Evolutionary conservation across 2,113 vertebrate genomes (phyloP).

Genomic region (Craseonycteris thonglongyai): DNA sequence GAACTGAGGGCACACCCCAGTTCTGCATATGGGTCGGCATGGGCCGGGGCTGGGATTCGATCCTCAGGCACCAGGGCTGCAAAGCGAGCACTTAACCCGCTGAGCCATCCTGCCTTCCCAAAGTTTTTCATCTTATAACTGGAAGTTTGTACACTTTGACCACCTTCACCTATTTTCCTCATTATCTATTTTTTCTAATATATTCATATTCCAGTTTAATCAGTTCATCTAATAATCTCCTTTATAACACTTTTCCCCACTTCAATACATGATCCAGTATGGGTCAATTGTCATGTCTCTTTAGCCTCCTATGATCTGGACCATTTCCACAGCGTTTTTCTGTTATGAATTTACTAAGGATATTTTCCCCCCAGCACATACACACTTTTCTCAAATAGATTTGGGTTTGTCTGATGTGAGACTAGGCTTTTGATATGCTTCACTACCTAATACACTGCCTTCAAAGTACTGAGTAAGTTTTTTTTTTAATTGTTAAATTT

Average conservation of each 20-base stretch:
- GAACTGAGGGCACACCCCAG: too few relatives aligned
- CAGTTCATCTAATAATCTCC: neutral
- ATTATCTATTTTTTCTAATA: neutral
- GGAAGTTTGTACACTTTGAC: neutral
- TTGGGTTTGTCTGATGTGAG: slow-evolving; percentile 4
- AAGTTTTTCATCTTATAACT: neutral
- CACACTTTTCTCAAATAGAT: neutral
- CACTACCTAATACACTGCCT: neutral
- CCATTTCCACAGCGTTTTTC: neutral
- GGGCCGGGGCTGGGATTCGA: too few relatives aligned
- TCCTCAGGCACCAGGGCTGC: too few relatives aligned
- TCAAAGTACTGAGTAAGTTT: slow-evolving; percentile 11
- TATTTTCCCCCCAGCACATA: neutral
- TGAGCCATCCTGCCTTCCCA: too few relatives aligned
- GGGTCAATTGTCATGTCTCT: neutral
- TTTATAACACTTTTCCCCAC: neutral
- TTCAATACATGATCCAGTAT: neutral
- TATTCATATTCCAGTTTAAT: neutral
- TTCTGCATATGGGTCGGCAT: too few relatives aligned
- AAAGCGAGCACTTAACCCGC: too few relatives aligned
- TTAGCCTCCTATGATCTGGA: neutral
- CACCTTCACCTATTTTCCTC: neutral
- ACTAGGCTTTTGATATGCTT: neutral
- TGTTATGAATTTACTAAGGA: neutral
- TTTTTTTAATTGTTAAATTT: too few relatives aligned